Conservation (phyloP, 2,113 vertebrate genomes). For the Diphyllodes magnificus region DNA sequence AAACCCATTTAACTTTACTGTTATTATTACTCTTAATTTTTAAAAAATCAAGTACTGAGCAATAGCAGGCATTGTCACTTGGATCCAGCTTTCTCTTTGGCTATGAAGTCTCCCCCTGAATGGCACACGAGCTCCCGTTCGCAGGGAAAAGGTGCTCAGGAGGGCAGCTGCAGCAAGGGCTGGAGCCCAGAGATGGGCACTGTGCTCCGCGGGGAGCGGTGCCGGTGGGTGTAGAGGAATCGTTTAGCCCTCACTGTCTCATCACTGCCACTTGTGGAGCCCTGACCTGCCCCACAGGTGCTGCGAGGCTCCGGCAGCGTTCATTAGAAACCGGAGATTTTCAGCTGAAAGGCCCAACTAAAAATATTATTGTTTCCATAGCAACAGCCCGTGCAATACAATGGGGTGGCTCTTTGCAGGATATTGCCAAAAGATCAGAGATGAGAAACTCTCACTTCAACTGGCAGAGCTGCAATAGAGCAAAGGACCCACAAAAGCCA, state of each 20-base stretch:
- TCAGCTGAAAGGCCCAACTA: conserved; percentile 11
- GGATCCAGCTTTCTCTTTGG: neutral
- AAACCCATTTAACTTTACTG: fast-evolving
- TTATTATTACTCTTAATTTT: neutral
- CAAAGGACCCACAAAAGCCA: neutral
- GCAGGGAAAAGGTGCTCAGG: neutral
- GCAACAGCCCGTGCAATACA: conserved; percentile 13
- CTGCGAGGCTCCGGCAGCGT: neutral
- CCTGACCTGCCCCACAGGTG: conserved; percentile 3
- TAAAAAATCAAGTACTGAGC: neutral
- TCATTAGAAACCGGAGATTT: neutral
- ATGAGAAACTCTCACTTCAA: neutral
- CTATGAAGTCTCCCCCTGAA: neutral
- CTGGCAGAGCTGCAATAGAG: neutral
- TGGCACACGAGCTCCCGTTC: neutral
- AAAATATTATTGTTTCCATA: conserved; percentile 51
- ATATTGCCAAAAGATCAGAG: conserved; percentile 8
- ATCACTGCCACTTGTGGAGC: neutral
- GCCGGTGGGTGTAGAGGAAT: neutral
- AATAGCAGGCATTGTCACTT: neutral
- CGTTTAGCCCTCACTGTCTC: neutral
- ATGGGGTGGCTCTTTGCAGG: neutral
- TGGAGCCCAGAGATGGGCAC: neutral
- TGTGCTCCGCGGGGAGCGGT: neutral
- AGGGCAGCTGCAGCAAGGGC: too few relatives aligned